These are phyloP conservation scores for Heterochromis multidens DNA, from an alignment of 2,113 vertebrate genomes.

Conservation along the genomic window DNA sequence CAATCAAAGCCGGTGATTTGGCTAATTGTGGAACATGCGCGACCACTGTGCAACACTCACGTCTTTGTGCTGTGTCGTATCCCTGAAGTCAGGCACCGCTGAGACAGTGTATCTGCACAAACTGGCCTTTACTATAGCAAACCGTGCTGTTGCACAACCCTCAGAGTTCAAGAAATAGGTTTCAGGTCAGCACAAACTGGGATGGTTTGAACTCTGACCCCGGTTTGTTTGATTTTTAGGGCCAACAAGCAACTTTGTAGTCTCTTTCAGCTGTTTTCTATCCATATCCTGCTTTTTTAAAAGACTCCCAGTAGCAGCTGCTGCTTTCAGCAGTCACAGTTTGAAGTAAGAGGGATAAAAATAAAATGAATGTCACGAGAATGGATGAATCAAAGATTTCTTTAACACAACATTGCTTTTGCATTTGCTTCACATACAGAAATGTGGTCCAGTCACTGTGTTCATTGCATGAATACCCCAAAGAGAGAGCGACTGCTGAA, in stretches of 20 bases:
- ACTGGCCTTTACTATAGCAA: background rate
- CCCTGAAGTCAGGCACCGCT: background rate
- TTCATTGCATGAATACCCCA: background rate
- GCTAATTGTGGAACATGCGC: slow-evolving; percentile 29
- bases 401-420: background rate
- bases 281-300: background rate
- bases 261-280: background rate
- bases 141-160: background rate
- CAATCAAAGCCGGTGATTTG: slow-evolving; percentile 19
- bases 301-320: background rate
- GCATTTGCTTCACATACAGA: background rate
- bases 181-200: background rate
- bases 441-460: background rate
- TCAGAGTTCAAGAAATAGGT: background rate
- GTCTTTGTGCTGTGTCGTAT: slow-evolving; percentile 16
- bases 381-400: background rate
- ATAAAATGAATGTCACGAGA: too few relatives aligned
- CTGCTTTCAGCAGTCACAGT: too few relatives aligned
- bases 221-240: slow-evolving; percentile 1
- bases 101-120: background rate
- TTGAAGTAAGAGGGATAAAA: too few relatives aligned
- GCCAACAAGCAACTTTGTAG: background rate
- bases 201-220: slow-evolving; percentile 28
- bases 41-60: background rate
- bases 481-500: background rate